phyloP scores from a whole-genome alignment of 2,888 invertebrate genomes.

The Rotaria socialis region DNA sequence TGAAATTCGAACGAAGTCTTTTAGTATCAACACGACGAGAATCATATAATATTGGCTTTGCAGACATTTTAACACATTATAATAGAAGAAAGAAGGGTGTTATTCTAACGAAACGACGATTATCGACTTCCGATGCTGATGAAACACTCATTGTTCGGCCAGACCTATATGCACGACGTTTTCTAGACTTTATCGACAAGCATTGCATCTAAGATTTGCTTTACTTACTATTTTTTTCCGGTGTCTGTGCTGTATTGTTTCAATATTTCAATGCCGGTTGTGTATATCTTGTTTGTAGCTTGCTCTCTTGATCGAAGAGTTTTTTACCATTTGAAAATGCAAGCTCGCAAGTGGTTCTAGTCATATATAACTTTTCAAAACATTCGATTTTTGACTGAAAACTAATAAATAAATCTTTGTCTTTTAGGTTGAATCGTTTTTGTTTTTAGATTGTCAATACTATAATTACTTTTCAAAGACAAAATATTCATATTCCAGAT shows the following conservation, averaged over 20 bases:
- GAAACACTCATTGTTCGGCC: slow-evolving; percentile 94
- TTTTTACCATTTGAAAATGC: neutral
- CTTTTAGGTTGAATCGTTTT: no score
- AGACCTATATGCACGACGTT: slow-evolving; percentile 93
- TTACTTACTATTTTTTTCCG: no score
- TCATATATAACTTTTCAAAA: neutral
- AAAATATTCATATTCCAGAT: no score
- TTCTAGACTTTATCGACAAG: slow-evolving; percentile 74
- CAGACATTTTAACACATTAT: slow-evolving; percentile 89
- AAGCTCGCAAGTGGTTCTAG: neutral
- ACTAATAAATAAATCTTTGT: no score
- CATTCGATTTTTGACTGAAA: no score
- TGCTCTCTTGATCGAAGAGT: neutral
- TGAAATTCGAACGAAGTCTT: no score
- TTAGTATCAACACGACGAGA: slow-evolving; percentile 63
- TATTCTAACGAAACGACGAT: slow-evolving; percentile 96
- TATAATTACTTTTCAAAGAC: no score
- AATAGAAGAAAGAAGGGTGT: slow-evolving; percentile 97
- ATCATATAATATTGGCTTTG: slow-evolving; percentile 93
- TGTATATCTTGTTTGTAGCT: neutral
- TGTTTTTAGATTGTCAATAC: no score
- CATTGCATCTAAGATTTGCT: neutral
- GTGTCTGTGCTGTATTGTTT: neutral
- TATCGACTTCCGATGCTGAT: slow-evolving; percentile 95
- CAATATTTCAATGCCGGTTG: neutral